Base-by-base conservation (phyloP, 2,888 invertebrate genomes). In the Philereme transversata region DNA sequence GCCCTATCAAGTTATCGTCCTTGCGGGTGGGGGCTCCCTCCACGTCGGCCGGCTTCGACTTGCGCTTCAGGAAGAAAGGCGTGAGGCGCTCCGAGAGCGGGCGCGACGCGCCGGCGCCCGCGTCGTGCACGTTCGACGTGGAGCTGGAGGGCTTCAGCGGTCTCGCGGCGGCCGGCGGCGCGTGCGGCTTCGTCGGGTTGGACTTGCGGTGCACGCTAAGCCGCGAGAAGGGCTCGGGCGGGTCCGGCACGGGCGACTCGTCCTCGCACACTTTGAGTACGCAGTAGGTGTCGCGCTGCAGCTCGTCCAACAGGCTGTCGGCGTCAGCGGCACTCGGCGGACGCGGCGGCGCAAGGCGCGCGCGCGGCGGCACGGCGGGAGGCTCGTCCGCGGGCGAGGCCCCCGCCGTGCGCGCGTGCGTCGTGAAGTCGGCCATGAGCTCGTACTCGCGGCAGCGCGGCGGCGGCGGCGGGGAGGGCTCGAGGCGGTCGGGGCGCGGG, bases 21-120 rank as follows among this genome's bases (percentile, higher is more conserved):
- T 85, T 86, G 48, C 83, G 81, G 47, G 40, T 7, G 40, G 71
- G 52, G 43, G 74, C 64, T 62, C 71, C 72, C 59, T 77, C 43
- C 51, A 84, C 86, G 40, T 86, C 88, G 22, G 40, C 41, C 22
- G 43, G 52, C 43, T 8, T 90, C 51, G 88, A 73, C 68, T 90
- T 91, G 73, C 87, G 88, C 70, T 92, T 93, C 5, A 91, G 76
- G 68, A 93, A 92, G 67, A 87, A 91, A n/a, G 92, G 91, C 64
- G 92, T 88, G 51, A 92, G 73, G 11, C 92, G 77, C 67, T 92
- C 92, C n/a, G 89, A 69, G 60, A 92, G 68, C 53, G 88, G 89
- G 2, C 88, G 83, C 70, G 88, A 82, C 51, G 79, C 64, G 58
- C 79, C 76, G 55, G 84, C 68, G 53, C 84, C 84, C 40, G 83